phyloP scores from a whole-genome alignment of 2,113 vertebrate genomes.

The Gambusia holbrooki region DNA sequence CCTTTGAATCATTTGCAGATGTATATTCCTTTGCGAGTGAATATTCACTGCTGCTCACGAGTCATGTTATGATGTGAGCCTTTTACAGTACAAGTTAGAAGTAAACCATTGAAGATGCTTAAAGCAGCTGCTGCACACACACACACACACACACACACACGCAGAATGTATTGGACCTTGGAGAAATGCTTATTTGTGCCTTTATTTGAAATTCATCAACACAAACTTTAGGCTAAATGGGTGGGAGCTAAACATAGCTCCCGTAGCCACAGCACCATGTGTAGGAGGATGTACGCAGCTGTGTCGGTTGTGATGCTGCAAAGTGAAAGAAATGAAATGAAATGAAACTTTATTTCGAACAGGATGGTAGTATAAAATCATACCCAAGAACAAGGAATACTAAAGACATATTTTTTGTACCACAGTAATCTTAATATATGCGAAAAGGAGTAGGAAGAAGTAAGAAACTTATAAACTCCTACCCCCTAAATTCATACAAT shows the following conservation, averaged over 20 bases:
- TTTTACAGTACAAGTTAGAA: not conserved
- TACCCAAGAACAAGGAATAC: too few species aligned
- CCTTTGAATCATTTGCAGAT: slow-evolving; percentile 45
- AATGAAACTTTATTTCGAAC: too few species aligned
- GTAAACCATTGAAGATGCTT: not conserved
- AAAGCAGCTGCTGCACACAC: not conserved
- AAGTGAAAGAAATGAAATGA: slow-evolving; percentile 2
- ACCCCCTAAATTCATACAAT: too few species aligned
- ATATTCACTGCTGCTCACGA: not conserved
- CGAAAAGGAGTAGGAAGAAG: too few species aligned
- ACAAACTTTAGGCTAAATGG: slow-evolving; percentile 50
- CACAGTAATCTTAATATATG: too few species aligned
- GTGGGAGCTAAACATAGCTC: slow-evolving; percentile 61
- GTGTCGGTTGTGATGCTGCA: slow-evolving; percentile 20
- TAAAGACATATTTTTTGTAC: too few species aligned
- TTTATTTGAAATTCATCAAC: slow-evolving; percentile 43
- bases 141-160: too few species aligned
- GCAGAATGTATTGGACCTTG: slow-evolving; percentile 17
- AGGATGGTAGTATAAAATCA: too few species aligned
- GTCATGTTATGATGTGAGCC: slow-evolving; percentile 6
- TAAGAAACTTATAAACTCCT: too few species aligned
- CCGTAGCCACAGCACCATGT: slow-evolving; percentile 25
- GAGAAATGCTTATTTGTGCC: slow-evolving; percentile 24
- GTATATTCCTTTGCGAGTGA: slow-evolving; percentile 1
- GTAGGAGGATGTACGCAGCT: slow-evolving; percentile 28